Evolutionary conservation across 2,888 invertebrate species (phyloP).

Genomic region (Cataglyphis cursor): DNA sequence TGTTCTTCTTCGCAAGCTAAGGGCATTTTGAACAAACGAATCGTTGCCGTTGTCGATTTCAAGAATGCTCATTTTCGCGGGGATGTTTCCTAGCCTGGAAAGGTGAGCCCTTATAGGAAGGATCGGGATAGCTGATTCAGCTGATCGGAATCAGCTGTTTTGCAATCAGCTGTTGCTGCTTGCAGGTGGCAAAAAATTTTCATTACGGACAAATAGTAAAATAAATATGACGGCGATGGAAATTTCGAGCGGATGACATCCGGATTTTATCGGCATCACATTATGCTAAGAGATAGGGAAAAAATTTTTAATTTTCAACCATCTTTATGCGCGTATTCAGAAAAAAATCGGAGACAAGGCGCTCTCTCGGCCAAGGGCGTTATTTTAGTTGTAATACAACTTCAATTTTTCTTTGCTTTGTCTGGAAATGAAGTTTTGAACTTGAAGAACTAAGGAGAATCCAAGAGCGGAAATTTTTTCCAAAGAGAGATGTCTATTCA

Average conservation of each 20-base stretch:
- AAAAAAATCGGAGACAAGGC: not conserved
- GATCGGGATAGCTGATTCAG: not conserved
- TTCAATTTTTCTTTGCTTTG: constrained; percentile 17
- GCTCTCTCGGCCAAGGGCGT: not conserved
- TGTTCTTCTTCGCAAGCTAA: constrained; percentile 46
- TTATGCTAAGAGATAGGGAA: not conserved
- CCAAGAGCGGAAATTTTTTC: constrained; percentile 7
- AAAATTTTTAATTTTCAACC: constrained; percentile 43
- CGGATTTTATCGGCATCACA: constrained; percentile 14
- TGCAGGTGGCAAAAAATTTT: constrained; percentile 24
- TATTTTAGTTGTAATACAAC: constrained; percentile 36
- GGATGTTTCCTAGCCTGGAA: not conserved
- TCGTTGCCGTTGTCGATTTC: constrained; percentile 22
- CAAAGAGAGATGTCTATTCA: constrained; percentile 29
- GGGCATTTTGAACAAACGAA: constrained; percentile 38
- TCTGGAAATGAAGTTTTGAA: constrained; percentile 21
- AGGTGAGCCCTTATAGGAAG: constrained; percentile 17
- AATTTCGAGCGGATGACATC: not conserved
- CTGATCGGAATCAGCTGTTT: not conserved
- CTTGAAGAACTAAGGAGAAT: constrained; percentile 8
- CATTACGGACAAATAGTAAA: constrained; percentile 9
- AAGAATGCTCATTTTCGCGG: constrained; percentile 36
- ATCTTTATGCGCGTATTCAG: constrained; percentile 19
- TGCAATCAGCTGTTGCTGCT: not conserved
- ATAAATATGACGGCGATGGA: not conserved